Base-by-base conservation (phyloP, 1,140 invertebrate genomes). In the Heliconius nattereri region DNA sequence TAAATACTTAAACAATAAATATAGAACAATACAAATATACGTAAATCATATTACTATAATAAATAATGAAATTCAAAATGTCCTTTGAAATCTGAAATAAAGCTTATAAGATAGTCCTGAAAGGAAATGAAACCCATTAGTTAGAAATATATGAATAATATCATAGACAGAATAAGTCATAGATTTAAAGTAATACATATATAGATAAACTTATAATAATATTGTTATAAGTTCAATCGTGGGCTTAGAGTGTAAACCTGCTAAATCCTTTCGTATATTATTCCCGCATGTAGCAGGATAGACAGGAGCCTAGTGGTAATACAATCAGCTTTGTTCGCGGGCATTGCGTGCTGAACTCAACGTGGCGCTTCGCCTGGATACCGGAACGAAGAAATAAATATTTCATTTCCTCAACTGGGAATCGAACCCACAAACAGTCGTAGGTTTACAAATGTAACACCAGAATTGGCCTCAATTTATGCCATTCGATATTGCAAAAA, bases 1-100 rank as follows among this genome's bases (percentile, higher is more conserved):
- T 35, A 35, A 35, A 35, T 35, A 35, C 32, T 35, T 35, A 35
- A 35, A 35, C 7, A 35, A 35, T 16, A 45, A 45, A 13, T 45
- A 45, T 45, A 45, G 13, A 16, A 16, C 13, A 16, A 45, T 16
- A 29, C 29, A 66, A 26, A 29, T 26, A 66, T 29, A 66, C 26
- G 29, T 66, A 29, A n/a, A 66, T 13, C 5, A 66, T 66, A 66
- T 66, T 66, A 66, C 26, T 66, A 66, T 66, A 66, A 11, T 29
- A 13, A 29, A 26, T 66, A 29, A 66, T 29, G 3, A 29, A 29
- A 45, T 45, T 66, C 6, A 29, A 66, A 6, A 29, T 19, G 2
- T 66, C 60, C 60, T 66, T 26, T 60, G 60, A 26, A 66, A 66
- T n/a, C 60, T 66, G 60, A 29, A 66, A 66, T 29, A 8, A 66